Conservation (phyloP, 2,797 vertebrate species). For the Sebastes aleutianus region DNA sequence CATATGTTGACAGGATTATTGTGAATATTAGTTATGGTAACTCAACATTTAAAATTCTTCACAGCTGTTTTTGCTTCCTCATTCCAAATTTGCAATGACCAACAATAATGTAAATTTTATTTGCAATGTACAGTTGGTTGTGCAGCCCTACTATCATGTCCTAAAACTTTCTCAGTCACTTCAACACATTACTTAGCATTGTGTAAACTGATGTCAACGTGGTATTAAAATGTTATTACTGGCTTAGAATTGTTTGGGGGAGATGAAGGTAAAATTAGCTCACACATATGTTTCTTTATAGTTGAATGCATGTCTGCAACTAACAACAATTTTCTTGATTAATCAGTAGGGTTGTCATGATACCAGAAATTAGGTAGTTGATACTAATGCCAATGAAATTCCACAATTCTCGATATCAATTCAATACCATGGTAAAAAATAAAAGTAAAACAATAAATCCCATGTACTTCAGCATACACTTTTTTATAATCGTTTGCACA, state of each 20-base stretch:
- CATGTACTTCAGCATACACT: too few relatives aligned
- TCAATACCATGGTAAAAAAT: too few relatives aligned
- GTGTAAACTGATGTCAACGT: not conserved
- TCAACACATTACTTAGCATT: not conserved
- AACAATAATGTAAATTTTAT: not conserved
- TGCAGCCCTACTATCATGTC: not conserved
- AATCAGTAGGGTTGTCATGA: not conserved
- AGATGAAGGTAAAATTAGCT: not conserved
- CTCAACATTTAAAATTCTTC: not conserved
- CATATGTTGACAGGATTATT: not conserved
- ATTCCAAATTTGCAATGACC: not conserved
- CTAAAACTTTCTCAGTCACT: not conserved
- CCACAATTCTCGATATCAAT: too few relatives aligned
- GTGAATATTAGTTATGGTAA: not conserved
- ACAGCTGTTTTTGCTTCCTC: not conserved
- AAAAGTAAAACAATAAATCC: too few relatives aligned
- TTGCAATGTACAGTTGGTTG: not conserved
- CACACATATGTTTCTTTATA: not conserved
- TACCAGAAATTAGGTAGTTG: too few relatives aligned
- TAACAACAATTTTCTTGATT: not conserved
- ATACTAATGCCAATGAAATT: too few relatives aligned
- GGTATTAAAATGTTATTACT: not conserved
- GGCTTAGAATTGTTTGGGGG: not conserved
- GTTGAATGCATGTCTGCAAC: not conserved
- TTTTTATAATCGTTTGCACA: too few relatives aligned